Base-by-base conservation (phyloP, 1,140 invertebrate species). In the Zophobas atratus region DNA sequence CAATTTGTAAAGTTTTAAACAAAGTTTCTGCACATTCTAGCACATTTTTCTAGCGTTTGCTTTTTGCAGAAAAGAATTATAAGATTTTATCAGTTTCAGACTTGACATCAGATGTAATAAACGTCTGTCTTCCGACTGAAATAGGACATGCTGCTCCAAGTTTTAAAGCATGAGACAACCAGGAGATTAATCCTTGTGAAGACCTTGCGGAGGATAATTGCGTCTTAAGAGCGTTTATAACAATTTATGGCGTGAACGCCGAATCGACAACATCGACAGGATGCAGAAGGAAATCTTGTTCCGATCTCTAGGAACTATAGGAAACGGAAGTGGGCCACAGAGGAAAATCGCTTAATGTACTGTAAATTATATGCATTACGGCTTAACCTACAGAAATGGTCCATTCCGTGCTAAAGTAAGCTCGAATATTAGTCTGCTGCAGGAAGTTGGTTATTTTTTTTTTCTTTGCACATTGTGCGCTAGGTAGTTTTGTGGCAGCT, bases 281-380 rank as follows among this genome's bases (percentile, higher is more conserved):
- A 67, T 57, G 67, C 57, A 48, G 38, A n/a, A 63, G 74, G 53
- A 57, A 75, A 75, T 75, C 74, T 55, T 34, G 57, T 67, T 48
- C 53, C 74, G 39, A 75, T 75, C 36, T 67, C 74, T 20, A 46
- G 74, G 53, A 75, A 41, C 43, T 43, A 20, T 20, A 49, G 74
- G 53, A 75, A 75, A 63, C 53, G 74, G 56, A 75, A 60, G 53
- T 56, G 38, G 74, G 53, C 74, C 20, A 32, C 53, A 46, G 39
- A 60, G 53, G 53, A 49, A 60, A 75, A 75, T 75, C 51, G 74
- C 53, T 75, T 75, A 75, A 75, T 75, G 74, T 75, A 75, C 36
- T 63, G 74, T 75, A 75, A 75, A 75, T 67, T 75, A 75, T 60
- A 75, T 75, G 74, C 55, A 49, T 60, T 57, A 60, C 74, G 56